Evolutionary conservation across 1,140 invertebrate species (phyloP).

Genomic region (Cotesia vestalis): DNA sequence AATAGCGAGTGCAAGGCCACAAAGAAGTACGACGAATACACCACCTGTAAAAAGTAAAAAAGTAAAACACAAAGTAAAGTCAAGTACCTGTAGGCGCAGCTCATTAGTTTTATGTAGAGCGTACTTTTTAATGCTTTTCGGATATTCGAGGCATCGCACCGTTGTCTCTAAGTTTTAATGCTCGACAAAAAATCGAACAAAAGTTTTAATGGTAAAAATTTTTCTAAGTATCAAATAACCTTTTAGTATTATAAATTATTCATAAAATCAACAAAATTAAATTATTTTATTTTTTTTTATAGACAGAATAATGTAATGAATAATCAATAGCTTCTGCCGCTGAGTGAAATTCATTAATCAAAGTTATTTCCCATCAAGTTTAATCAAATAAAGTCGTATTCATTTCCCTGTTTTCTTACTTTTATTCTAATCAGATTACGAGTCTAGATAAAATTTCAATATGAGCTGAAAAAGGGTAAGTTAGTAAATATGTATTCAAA

Average conservation of each 20-base stretch:
- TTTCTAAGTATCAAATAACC: background rate
- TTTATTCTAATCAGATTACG: too few species aligned
- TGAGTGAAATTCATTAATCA: too few species aligned
- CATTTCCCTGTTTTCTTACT: too few species aligned
- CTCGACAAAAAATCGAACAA: background rate
- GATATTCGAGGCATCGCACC: slow-evolving; percentile 29
- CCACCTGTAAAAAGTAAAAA: slow-evolving; percentile 74
- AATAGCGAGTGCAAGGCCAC: slow-evolving; percentile 88
- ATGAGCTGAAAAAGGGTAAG: too few species aligned
- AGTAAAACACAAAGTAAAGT: slow-evolving; percentile 24
- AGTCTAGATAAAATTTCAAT: too few species aligned
- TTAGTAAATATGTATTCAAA: too few species aligned
- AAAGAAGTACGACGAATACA: slow-evolving; percentile 96
- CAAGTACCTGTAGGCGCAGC: slow-evolving; percentile 43
- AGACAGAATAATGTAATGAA: too few species aligned
- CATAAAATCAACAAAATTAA: too few species aligned
- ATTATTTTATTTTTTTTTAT: too few species aligned
- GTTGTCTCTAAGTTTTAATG: slow-evolving; percentile 7
- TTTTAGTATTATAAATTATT: background rate
- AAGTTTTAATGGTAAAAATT: background rate
- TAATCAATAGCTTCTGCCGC: too few species aligned
- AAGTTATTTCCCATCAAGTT: too few species aligned
- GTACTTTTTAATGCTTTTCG: slow-evolving; percentile 42
- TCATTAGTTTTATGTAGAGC: slow-evolving; percentile 51
- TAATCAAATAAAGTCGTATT: too few species aligned